Conservation (phyloP, 2,888 invertebrate species). For the Drosophila neotestacea region DNA sequence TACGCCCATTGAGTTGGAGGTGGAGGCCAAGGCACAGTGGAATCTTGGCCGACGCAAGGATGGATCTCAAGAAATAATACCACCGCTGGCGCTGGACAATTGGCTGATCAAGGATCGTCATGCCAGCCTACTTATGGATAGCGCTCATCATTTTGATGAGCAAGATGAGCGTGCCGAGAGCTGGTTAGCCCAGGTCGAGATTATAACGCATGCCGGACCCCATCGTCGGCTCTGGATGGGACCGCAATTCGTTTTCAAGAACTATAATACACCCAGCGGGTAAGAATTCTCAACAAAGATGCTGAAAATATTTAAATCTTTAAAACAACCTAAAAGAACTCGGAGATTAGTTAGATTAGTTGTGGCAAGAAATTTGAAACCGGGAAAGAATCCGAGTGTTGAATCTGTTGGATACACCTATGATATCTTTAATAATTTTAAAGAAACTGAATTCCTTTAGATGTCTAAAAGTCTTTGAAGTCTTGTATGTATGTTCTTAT, state of each 20-base stretch:
- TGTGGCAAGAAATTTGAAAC: background rate
- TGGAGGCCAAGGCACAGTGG: constrained; percentile 96
- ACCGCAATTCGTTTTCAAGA: constrained; percentile 99
- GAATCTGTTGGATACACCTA: no score
- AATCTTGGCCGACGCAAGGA: constrained; percentile 88
- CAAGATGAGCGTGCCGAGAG: constrained; percentile 89
- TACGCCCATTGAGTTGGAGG: constrained; percentile 93
- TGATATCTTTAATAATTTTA: no score
- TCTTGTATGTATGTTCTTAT: no score
- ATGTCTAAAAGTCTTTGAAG: no score
- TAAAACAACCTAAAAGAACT: background rate
- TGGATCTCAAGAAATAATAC: constrained; percentile 88
- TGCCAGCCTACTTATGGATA: constrained; percentile 80
- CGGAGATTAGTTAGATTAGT: background rate
- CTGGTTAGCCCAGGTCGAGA: constrained; percentile 98
- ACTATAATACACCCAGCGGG: constrained; percentile 92
- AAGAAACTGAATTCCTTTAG: no score
- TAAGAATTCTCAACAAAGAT: constrained; percentile 80
- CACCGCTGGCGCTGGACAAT: constrained; percentile 91
- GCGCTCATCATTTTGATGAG: constrained; percentile 81
- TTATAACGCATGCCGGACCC: constrained; percentile 98
- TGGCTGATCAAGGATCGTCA: constrained; percentile 87
- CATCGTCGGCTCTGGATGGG: constrained; percentile 99
- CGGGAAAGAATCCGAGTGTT: no score
- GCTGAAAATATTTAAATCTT: background rate